A percentile compares a stretch with the other conserved stretches of the same genome.
Conservation (phyloP, 2,113 vertebrate genomes). For the Ptilorrhoa leucosticta region DNA sequence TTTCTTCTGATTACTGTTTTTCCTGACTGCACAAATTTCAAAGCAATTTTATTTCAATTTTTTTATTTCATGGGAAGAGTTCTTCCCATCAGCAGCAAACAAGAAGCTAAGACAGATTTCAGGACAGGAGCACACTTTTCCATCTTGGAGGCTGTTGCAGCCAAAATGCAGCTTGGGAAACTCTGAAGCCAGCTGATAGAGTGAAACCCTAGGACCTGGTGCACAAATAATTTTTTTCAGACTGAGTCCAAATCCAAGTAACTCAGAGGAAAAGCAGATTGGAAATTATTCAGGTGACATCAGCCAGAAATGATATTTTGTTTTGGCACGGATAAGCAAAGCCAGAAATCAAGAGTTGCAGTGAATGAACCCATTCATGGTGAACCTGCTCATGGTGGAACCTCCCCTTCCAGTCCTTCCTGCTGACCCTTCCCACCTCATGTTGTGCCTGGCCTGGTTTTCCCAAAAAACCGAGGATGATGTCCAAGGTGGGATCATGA, state of each 20-base stretch:
- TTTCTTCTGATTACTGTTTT: neutral
- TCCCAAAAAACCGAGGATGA: neutral
- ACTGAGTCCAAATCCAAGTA: neutral
- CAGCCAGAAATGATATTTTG: neutral
- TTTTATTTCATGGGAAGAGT: neutral
- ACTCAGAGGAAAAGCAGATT: constrained; percentile 22
- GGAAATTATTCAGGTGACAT: constrained; percentile 3
- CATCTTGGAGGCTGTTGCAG: neutral
- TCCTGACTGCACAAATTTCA: neutral
- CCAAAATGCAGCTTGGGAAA: neutral
- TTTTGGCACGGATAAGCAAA: neutral
- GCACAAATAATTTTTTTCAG: constrained; percentile 8
- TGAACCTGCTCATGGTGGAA: neutral
- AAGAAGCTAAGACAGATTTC: neutral
- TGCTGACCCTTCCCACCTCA: neutral
- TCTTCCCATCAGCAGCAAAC: neutral
- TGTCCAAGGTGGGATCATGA: neutral
- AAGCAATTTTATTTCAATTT: neutral
- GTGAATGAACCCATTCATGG: neutral
- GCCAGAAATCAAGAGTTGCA: neutral
- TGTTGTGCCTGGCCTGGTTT: neutral
- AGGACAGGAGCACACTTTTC: neutral
- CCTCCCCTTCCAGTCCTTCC: neutral
- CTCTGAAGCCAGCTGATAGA: neutral
- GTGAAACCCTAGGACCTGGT: neutral